Percentiles rank a stretch among this genome's conserved stretches.
These are phyloP conservation scores for Trachelus troglodyta DNA, from an alignment of 2,888 invertebrate species.

Conservation along the genomic window DNA sequence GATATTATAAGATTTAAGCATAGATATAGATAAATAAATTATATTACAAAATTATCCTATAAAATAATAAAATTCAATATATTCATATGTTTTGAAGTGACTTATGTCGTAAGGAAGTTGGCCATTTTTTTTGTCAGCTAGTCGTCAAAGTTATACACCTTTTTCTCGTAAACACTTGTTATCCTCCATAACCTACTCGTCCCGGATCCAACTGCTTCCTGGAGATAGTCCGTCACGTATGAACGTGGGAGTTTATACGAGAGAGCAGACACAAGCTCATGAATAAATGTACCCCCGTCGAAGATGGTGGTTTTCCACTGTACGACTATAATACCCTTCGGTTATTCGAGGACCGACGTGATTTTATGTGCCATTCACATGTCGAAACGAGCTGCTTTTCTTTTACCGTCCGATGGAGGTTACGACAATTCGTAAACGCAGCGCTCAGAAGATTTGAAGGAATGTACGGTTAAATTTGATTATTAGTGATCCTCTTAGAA, in stretches of 20 bases:
- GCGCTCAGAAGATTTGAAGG: background rate
- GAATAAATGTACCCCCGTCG: constrained; percentile 33
- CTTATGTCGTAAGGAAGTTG: background rate
- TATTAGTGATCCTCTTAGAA: background rate
- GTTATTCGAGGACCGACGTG: background rate
- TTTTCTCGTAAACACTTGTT: background rate
- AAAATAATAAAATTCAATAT: background rate
- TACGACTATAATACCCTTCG: background rate
- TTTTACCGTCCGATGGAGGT: background rate
- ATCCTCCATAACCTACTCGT: background rate
- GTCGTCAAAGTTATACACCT: background rate
- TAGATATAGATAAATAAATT: too few relatives aligned
- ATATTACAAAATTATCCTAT: too few relatives aligned
- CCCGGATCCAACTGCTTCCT: background rate
- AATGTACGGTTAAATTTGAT: background rate
- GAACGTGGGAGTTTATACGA: background rate
- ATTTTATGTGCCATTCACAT: background rate
- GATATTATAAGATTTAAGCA: too few relatives aligned
- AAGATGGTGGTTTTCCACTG: background rate
- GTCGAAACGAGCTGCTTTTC: background rate
- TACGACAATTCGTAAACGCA: background rate
- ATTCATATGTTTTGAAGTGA: background rate
- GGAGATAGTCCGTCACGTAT: background rate
- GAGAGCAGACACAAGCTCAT: constrained; percentile 24
- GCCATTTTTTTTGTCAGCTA: background rate